phyloP scores from a whole-genome alignment of 2,113 vertebrate species.

The Cricetomys ansorgei region DNA sequence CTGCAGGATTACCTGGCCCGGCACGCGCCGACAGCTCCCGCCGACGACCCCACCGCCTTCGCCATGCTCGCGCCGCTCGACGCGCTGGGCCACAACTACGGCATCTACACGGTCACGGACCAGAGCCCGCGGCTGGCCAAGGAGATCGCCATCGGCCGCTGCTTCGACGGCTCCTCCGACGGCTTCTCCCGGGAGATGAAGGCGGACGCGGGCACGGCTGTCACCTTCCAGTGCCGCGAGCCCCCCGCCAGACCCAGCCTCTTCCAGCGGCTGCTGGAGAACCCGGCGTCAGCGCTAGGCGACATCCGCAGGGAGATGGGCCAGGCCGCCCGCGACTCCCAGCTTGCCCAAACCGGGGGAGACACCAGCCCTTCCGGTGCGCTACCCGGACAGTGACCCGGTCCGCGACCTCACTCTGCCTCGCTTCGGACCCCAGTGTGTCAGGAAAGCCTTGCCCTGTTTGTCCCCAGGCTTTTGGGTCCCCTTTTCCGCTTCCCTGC shows the following conservation, averaged over 20 bases:
- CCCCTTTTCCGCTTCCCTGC: too few relatives aligned
- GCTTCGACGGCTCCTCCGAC: conserved; percentile 97
- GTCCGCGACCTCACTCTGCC: conserved; percentile 86
- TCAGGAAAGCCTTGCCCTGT: neutral
- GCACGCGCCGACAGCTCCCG: conserved; percentile 89
- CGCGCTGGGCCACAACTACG: conserved; percentile 98
- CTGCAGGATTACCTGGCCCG: conserved; percentile 94
- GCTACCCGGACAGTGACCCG: conserved; percentile 81
- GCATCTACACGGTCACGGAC: conserved; percentile 98
- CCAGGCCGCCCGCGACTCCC: conserved; percentile 66
- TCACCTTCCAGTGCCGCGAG: conserved; percentile 95
- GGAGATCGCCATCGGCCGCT: conserved; percentile 98
- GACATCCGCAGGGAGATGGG: conserved; percentile 96
- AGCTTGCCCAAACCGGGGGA: neutral
- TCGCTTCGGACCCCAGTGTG: conserved; percentile 65
- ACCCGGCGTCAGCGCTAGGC: conserved; percentile 88
- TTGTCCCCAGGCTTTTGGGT: neutral
- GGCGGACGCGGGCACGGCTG: conserved; percentile 89
- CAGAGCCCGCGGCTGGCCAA: conserved; percentile 96
- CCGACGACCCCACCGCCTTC: conserved; percentile 90
- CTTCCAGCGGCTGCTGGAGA: conserved; percentile 94
- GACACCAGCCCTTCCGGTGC: neutral
- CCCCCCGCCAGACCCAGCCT: conserved; percentile 90
- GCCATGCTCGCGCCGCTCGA: conserved; percentile 95
- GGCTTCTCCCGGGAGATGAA: conserved; percentile 98